These are phyloP conservation scores for Cistogaster globosa DNA, from an alignment of 2,888 invertebrate genomes.

Conservation along the genomic window DNA sequence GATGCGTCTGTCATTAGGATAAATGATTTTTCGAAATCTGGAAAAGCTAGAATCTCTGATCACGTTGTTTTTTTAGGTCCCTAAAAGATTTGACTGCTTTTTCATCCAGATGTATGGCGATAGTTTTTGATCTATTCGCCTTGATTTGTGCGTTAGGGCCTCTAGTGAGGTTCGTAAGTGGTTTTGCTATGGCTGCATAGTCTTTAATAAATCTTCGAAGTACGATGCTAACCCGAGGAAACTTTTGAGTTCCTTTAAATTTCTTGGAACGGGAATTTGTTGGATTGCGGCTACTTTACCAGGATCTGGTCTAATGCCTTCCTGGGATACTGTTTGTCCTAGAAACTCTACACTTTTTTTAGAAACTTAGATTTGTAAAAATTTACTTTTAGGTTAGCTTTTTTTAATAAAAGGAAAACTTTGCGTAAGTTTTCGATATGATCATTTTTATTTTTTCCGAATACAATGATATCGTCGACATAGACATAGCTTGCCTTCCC, in stretches of 20 bases:
- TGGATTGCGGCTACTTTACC: background rate
- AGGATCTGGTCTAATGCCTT: slow-evolving; percentile 4
- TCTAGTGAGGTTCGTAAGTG: slow-evolving; percentile 24
- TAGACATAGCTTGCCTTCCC: slow-evolving; percentile 16
- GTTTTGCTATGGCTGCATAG: slow-evolving; percentile 35
- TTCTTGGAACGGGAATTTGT: background rate
- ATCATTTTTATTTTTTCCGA: slow-evolving; percentile 8
- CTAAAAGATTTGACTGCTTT: slow-evolving; percentile 31
- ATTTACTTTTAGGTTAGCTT: slow-evolving; percentile 51
- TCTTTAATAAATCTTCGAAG: slow-evolving; percentile 50
- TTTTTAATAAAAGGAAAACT: slow-evolving; percentile 32
- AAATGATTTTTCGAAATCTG: slow-evolving; percentile 66
- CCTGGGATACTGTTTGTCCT: slow-evolving; percentile 1
- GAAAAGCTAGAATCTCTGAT: slow-evolving; percentile 62
- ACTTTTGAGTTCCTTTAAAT: slow-evolving; percentile 47
- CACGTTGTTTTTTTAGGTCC: slow-evolving; percentile 51
- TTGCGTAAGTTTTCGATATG: background rate
- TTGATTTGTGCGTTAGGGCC: slow-evolving; percentile 1
- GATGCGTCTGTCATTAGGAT: slow-evolving; percentile 69
- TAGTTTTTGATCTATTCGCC: background rate
- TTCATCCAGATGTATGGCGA: background rate
- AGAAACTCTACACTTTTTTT: slow-evolving; percentile 49
- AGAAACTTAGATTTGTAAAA: slow-evolving; percentile 44
- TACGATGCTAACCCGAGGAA: slow-evolving; percentile 32
- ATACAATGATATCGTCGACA: slow-evolving; percentile 23